Evolutionary conservation across 2,113 vertebrate genomes (phyloP), one percentile per base, ranked within the genome.

Genomic region (Panthera tigris): DNA sequence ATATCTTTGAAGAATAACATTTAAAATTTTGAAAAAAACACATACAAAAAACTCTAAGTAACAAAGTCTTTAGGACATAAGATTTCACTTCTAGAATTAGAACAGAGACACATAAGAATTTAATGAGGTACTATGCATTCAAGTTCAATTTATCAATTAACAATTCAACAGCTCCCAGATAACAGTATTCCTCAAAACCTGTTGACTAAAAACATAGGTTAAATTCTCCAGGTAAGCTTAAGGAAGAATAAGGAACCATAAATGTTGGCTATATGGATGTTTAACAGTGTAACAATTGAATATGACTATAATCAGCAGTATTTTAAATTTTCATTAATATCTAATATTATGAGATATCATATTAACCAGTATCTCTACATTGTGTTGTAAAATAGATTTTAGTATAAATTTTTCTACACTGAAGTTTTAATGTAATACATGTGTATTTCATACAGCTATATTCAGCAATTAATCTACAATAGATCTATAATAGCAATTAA

Each of bases 251-350:
- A 81, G 7, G 6, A 80, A 96, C 90, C 39, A 65, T 57, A 91
- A 83, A 45, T 79, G 18, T 57, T 63, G 0, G 15, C 4, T 18
- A 63, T 78, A 48, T 25, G 76, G 18, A 85, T 87, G 23, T 31
- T 65, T 89, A 52, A 78, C 3, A 85, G 13, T 57, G 7, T 9
- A 92, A 52, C 5, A 96, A 33, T 13, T 92, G 2, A 74, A 78
- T 73, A n/a, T 74, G 25, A 73, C 0, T n/a, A 3, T 76, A 33
- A 66, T 80, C 2, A n/a, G 2, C 1, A 95, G 8, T 52, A 66
- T 85, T 36, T 94, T 94, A 74, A 74, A n/a, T 90, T 92, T 80
- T 21, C 23, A 79, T 45, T 45, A 91, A 81, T 81, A 41, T n/a
- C 1, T 91, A 91, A 48, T 81, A 92, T 74, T 25, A 52, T 71